Conservation (phyloP, 1,140 invertebrate genomes). For the Halesus radiatus region DNA sequence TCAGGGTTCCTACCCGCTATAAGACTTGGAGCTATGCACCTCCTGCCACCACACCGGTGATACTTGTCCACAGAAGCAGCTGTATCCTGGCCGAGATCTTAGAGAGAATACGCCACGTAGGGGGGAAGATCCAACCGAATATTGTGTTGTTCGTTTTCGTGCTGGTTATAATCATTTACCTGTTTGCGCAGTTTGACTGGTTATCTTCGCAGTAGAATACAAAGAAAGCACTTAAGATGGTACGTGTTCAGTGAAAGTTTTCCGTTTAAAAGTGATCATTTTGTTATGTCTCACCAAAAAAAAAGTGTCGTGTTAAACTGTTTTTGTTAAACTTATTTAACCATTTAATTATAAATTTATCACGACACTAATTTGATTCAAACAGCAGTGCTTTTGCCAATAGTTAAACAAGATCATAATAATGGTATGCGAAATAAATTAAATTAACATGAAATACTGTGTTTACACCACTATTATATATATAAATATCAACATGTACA, state of each 20-base stretch:
- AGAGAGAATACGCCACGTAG: constrained; percentile 47
- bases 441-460: no score
- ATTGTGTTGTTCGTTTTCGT: constrained; percentile 42
- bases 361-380: no score
- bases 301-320: no score
- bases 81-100: constrained; percentile 48
- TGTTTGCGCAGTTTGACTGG: constrained; percentile 54
- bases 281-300: no score
- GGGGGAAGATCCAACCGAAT: constrained; percentile 46
- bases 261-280: no score
- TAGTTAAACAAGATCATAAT: no score
- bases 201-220: background rate
- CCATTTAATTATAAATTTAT: no score
- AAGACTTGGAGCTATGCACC: constrained; percentile 22
- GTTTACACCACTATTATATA: no score
- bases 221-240: constrained; percentile 32
- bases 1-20: constrained; percentile 26
- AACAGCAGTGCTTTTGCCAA: no score
- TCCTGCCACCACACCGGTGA: constrained; percentile 36
- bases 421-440: no score
- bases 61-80: constrained; percentile 18
- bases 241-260: constrained; percentile 19
- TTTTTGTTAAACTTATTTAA: no score
- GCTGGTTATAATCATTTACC: constrained; percentile 54
- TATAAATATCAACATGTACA: no score